These are phyloP conservation scores for Amphiprion clarkii DNA, from an alignment of 2,797 vertebrate genomes.

Conservation along the genomic window DNA sequence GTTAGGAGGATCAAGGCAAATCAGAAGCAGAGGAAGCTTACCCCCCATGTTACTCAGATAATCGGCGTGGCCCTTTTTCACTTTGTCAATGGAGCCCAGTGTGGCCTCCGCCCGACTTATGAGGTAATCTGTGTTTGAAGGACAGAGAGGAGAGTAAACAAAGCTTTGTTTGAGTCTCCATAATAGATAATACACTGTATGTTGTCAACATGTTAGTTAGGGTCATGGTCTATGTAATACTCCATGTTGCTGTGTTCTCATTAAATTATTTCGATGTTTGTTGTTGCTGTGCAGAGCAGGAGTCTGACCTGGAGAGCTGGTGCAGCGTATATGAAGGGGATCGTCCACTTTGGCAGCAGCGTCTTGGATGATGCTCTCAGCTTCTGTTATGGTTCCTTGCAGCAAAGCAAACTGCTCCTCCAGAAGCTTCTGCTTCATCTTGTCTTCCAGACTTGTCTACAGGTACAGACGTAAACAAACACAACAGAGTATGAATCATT, in stretches of 20 bases:
- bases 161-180: neutral
- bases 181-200: neutral
- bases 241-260: neutral
- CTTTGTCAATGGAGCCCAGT: constrained; percentile 86
- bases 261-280: neutral
- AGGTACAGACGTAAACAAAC: neutral
- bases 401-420: constrained; percentile 93
- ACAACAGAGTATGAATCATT: neutral
- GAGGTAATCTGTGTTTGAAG: constrained; percentile 90
- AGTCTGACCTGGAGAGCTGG: constrained; percentile 93
- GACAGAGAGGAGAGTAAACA: constrained; percentile 24
- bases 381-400: constrained; percentile 89
- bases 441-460: constrained; percentile 89
- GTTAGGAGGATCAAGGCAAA: constrained; percentile 19
- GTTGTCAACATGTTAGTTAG: neutral
- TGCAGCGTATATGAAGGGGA: constrained; percentile 94
- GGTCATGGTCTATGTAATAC: neutral
- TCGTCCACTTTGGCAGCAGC: constrained; percentile 92
- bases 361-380: constrained; percentile 90
- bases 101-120: constrained; percentile 91
- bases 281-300: neutral
- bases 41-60: constrained; percentile 90
- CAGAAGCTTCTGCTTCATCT: constrained; percentile 90
- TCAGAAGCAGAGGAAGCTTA: constrained; percentile 61
- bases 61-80: constrained; percentile 90